Percentiles rank a stretch among this genome's conserved stretches.
These are phyloP conservation scores for Stenoptilia bipunctidactyla DNA, from an alignment of 2,888 invertebrate species.

Conservation along the genomic window DNA sequence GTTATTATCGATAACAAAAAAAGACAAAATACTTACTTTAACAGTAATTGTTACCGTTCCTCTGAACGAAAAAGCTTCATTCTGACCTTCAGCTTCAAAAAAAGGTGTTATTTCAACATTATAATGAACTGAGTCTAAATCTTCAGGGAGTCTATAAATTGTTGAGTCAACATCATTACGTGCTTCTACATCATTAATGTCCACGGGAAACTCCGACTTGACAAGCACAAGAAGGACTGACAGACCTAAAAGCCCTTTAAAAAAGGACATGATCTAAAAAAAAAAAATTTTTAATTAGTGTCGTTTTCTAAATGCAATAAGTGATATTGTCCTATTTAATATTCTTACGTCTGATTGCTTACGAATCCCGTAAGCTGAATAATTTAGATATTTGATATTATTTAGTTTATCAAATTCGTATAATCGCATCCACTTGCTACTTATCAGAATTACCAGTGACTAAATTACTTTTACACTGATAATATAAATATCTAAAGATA, in stretches of 20 bases:
- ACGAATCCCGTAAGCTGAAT: background rate
- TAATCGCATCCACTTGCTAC: background rate
- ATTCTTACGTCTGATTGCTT: background rate
- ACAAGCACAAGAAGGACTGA: slow-evolving; percentile 29
- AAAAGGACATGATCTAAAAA: slow-evolving; percentile 30
- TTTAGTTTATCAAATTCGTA: background rate
- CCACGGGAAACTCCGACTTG: slow-evolving; percentile 37
- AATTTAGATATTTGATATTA: background rate
- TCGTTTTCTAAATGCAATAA: slow-evolving; percentile 1
- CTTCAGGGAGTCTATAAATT: slow-evolving; percentile 43
- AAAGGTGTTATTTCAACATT: slow-evolving; percentile 66
- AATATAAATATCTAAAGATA: too few relatives aligned
- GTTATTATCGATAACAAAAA: too few relatives aligned
- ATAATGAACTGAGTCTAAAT: slow-evolving; percentile 62
- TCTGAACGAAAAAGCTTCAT: slow-evolving; percentile 50
- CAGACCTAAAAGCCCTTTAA: slow-evolving; percentile 25
- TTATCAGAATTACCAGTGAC: too few relatives aligned
- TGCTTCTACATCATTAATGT: slow-evolving; percentile 21
- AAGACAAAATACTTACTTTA: slow-evolving; percentile 39
- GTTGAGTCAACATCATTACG: slow-evolving; percentile 21
- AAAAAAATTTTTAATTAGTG: background rate
- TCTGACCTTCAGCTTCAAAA: slow-evolving; percentile 37
- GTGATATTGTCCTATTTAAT: background rate
- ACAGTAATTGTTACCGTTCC: slow-evolving; percentile 50
- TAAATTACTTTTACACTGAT: too few relatives aligned